Conservation (phyloP, 2,113 vertebrate genomes). For the human region DNA sequence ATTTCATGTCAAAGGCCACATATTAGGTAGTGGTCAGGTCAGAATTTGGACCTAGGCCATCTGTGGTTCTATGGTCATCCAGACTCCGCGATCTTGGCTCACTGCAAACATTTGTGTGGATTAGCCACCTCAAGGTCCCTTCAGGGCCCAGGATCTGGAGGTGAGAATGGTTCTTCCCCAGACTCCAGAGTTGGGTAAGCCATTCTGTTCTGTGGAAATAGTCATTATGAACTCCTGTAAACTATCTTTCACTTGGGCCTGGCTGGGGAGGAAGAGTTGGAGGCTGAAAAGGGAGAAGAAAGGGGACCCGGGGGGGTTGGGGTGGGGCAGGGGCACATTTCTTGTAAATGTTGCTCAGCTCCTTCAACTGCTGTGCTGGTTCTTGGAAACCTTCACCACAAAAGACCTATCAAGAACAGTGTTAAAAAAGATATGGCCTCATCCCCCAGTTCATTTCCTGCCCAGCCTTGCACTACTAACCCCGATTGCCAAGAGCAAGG, state of each 20-base stretch:
- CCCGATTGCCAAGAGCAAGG: slow-evolving; percentile 72
- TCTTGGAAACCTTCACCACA: slow-evolving; percentile 83
- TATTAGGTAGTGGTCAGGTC: not conserved
- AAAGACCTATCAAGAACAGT: slow-evolving; percentile 62
- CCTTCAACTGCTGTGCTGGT: slow-evolving; percentile 77
- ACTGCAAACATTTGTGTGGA: not conserved
- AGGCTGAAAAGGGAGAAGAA: slow-evolving; percentile 33
- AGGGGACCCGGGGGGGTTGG: not conserved
- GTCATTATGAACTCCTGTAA: not conserved
- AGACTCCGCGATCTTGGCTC: not conserved
- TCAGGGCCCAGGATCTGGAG: not conserved
- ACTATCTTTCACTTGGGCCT: not conserved
- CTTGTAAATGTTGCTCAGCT: slow-evolving; percentile 77
- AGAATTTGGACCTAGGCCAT: not conserved
- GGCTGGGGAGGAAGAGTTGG: not conserved
- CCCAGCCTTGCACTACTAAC: slow-evolving; percentile 69
- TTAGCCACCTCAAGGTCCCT: not conserved
- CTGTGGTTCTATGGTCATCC: too few relatives aligned
- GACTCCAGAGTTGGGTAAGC: not conserved
- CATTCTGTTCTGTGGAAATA: not conserved
- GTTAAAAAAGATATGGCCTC: slow-evolving; percentile 57
- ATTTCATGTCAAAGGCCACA: not conserved
- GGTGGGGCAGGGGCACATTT: slow-evolving; percentile 60
- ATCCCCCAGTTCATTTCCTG: slow-evolving; percentile 70
- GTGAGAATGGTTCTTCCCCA: not conserved